Evolutionary conservation across 2,888 invertebrate species (phyloP).

Genomic region (Dendrolimus houi): DNA sequence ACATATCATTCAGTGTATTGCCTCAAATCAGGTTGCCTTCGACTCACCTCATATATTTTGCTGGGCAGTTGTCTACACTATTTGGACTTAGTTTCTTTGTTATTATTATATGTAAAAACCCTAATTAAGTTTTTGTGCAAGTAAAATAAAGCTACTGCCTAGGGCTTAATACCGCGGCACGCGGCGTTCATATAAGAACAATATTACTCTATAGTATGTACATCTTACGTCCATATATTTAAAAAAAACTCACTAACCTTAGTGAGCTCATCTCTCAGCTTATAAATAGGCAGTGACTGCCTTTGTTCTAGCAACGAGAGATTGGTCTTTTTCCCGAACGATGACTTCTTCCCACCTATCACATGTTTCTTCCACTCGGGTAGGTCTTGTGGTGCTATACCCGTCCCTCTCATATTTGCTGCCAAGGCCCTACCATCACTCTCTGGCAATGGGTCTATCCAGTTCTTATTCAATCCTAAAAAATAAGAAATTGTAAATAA

Average conservation of each 20-base stretch:
- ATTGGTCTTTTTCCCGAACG: slow-evolving; percentile 98
- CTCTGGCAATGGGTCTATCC: slow-evolving; percentile 97
- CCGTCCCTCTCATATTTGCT: slow-evolving; percentile 90
- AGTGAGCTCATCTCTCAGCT: slow-evolving; percentile 94
- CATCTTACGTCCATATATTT: too few relatives aligned
- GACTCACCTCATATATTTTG: too few relatives aligned
- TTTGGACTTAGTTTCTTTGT: too few relatives aligned
- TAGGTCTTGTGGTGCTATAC: slow-evolving; percentile 89
- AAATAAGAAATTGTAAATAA: not conserved
- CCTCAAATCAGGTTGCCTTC: too few relatives aligned
- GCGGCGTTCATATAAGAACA: too few relatives aligned
- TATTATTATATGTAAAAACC: too few relatives aligned
- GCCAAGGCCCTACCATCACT: slow-evolving; percentile 82
- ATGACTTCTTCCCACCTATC: slow-evolving; percentile 97
- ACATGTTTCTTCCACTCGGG: slow-evolving; percentile 99
- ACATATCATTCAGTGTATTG: too few relatives aligned
- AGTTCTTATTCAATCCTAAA: slow-evolving; percentile 86
- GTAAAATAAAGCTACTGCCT: too few relatives aligned
- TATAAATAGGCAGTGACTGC: slow-evolving; percentile 96
- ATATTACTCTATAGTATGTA: too few relatives aligned
- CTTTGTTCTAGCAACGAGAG: slow-evolving; percentile 95
- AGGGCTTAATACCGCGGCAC: too few relatives aligned
- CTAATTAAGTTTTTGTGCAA: too few relatives aligned
- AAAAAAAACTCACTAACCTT: slow-evolving; percentile 73
- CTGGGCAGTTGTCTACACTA: too few relatives aligned